Conservation (phyloP, 2,797 vertebrate genomes). For the Cygnus olor region DNA sequence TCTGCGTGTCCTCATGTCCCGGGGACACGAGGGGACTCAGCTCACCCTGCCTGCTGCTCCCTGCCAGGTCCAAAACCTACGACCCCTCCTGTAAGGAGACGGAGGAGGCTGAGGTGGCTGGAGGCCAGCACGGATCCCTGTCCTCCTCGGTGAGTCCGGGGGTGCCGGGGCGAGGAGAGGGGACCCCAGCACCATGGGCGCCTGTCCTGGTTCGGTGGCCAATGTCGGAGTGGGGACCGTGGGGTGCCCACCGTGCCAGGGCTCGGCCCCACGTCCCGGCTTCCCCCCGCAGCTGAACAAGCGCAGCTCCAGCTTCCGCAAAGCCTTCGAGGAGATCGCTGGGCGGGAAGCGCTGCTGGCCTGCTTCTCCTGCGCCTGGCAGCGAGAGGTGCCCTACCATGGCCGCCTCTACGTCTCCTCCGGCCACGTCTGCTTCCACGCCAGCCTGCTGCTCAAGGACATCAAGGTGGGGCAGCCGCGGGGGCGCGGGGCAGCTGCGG, state of each 20-base stretch:
- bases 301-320: constrained; percentile 84
- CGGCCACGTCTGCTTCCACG: constrained; percentile 84
- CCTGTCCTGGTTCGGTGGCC: fast-evolving
- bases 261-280: fast-evolving
- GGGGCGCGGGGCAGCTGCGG: fast-evolving
- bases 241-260: background rate
- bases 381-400: constrained; percentile 87
- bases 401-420: constrained; percentile 87
- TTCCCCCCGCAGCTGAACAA: constrained; percentile 75
- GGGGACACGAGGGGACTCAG: fast-evolving
- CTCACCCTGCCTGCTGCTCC: background rate
- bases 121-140: background rate
- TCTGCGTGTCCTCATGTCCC: fast-evolving
- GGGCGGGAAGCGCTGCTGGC: constrained; percentile 82
- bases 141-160: background rate
- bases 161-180: no score
- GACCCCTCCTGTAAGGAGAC: constrained; percentile 43
- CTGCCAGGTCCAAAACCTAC: constrained; percentile 82
- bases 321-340: constrained; percentile 83
- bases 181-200: fast-evolving
- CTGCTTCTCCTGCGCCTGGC: constrained; percentile 89
- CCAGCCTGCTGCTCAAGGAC: constrained; percentile 86
- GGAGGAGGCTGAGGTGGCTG: background rate
- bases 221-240: fast-evolving
- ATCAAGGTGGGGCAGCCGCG: constrained; percentile 79